Percentiles rank a stretch among this genome's conserved stretches.
These are phyloP conservation scores for Dascillus cervinus DNA, from an alignment of 2,888 invertebrate genomes.

Conservation along the genomic window DNA sequence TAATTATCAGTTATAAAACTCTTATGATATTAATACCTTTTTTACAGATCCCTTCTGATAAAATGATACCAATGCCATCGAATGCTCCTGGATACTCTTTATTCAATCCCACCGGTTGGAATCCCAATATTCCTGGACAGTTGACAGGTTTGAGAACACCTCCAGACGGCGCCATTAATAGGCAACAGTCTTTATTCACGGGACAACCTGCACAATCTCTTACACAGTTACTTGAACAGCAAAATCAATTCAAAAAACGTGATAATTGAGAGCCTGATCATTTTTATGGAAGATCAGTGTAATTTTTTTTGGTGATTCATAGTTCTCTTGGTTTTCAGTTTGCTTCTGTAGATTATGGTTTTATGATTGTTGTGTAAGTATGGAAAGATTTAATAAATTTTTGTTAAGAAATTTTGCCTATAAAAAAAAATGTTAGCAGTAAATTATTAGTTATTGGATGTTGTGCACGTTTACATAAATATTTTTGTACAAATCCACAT, in stretches of 20 bases:
- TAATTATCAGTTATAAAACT: too few relatives aligned
- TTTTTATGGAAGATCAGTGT: too few relatives aligned
- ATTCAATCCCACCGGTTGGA: conserved; percentile 40
- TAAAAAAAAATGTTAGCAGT: too few relatives aligned
- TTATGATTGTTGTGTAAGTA: too few relatives aligned
- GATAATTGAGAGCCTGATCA: conserved; percentile 23
- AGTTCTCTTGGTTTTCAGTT: too few relatives aligned
- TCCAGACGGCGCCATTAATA: conserved; percentile 18
- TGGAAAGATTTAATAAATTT: too few relatives aligned
- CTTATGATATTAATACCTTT: not conserved
- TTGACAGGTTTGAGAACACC: conserved; percentile 23
- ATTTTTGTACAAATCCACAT: too few relatives aligned
- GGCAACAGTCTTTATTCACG: conserved; percentile 64
- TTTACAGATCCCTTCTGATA: conserved; percentile 4
- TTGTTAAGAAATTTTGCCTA: too few relatives aligned
- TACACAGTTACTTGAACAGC: conserved; percentile 72
- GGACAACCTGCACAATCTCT: conserved; percentile 72
- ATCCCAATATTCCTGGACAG: conserved; percentile 35
- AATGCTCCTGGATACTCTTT: conserved; percentile 36
- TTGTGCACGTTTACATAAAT: too few relatives aligned
- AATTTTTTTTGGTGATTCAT: too few relatives aligned
- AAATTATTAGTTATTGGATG: too few relatives aligned
- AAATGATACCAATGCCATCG: conserved; percentile 13
- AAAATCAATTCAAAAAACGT: conserved; percentile 52
- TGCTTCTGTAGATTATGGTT: too few relatives aligned